Base-by-base conservation (phyloP, 2,797 vertebrate genomes). In the Scolopax bukidnonensis region DNA sequence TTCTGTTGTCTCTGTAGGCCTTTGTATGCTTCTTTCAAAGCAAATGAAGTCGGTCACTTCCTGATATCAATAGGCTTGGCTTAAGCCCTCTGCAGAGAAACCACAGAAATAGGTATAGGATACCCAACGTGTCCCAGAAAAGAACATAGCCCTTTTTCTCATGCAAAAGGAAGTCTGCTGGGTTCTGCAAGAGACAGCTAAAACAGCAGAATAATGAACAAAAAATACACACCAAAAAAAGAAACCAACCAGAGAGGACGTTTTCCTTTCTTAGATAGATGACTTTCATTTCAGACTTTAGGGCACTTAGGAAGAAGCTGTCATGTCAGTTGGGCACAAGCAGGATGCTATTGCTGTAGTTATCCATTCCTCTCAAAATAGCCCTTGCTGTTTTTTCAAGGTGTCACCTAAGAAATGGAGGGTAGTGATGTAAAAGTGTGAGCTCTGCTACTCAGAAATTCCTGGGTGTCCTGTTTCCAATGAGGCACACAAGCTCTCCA, bases 291-390 rank as follows among this genome's bases (percentile, higher is more conserved):
- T 84, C 68, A 69, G 50, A 30, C 8, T 41, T 51, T n/a, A 14
- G 17, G 6, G 23, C 18, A 51, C 30, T 51, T 5, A n/a, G 21
- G 78, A 74, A 40, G 38, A 82, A 56, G 48, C 9, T 16, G 24
- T 6, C 1, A 0, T 47, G 43, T 21, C 25, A 76, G 24, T 20
- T 0, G 0, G n/a, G 30, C 60, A 40, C 1, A 0, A 82, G n/a
- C 25, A 54, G 59, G 27, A 82, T 13, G 14, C 15, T 33, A 4
- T 19, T 70, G 21, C 33, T 65, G n/a, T 32, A 70, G 30, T n/a
- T 41, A 28, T 7, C 16, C 40, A 53, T 41, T 64, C 18, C 16
- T 71, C 45, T 82, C 64, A 70, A 36, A 6, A 20, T 3, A 86
- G 25, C 10, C 5, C 11, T 64, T 2, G 1, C 19, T 45, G 16